Evolutionary conservation across 1,140 invertebrate species (phyloP), one percentile per base, ranked within the genome.

Genomic region (Solen grandis): DNA sequence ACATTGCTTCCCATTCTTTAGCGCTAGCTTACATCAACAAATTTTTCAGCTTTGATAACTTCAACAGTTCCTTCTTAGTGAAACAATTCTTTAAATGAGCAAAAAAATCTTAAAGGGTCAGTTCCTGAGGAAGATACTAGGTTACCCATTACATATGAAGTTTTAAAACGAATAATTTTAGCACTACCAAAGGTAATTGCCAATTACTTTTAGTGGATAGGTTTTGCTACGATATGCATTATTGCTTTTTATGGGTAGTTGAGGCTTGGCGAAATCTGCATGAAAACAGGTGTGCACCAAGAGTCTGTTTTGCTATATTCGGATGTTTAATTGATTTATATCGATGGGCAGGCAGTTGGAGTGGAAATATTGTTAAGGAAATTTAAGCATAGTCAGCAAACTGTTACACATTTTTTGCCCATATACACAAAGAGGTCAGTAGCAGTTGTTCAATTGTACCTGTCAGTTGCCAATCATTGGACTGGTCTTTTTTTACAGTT

Each of bases 21-120:
- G 59, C 59, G 16, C 35, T 60, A 60, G 29, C 59, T 5, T 60
- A 60, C 59, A 27, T 60, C 2, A 27, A 60, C 59, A 60, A 60
- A n/a, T 29, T 60, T 3, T 60, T 60, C 35, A 33, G 59, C 22
- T n/a, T 33, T 31, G 29, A 14, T 3, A 33, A 60, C 35, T 29
- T 60, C 35, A 29, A 33, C 16, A 5, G 35, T 60, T 60, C 59
- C 5, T 60, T 60, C 59, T 60, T 60, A n/a, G 59, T 60, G 13
- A 60, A 60, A 22, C 59, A 60, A 22, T 60, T 60, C n/a, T 33
- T 60, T 14, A 60, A 60, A 31, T 27, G 59, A 33, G 59, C 29
- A 16, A 60, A 4, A 16, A 27, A 60, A n/a, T 29, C 13, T 60
- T 8, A 22, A 13, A 16, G 29, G 10, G 2, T 4, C n/a, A 22